phyloP scores from a whole-genome alignment of 2,797 vertebrate genomes.

The Macropus fuliginosus region DNA sequence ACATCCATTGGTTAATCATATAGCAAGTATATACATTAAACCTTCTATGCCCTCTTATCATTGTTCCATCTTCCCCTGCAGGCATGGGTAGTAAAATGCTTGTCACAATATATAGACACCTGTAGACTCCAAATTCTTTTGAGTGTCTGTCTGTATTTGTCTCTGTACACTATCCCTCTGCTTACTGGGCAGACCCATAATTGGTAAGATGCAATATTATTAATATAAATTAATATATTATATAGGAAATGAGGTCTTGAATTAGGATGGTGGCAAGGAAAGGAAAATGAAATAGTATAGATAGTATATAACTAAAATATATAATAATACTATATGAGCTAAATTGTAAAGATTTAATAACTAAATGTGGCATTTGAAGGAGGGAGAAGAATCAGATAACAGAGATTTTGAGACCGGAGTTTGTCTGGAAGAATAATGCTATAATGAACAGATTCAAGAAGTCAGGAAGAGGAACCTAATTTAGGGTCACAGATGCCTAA shows the following conservation, averaged over 20 bases:
- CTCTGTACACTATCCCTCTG: background rate
- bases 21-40: background rate
- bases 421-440: background rate
- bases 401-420: background rate
- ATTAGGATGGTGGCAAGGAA: background rate
- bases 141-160: background rate
- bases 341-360: constrained; percentile 26
- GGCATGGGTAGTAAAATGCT: background rate
- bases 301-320: background rate
- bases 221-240: too few species aligned
- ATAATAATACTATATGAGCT: background rate
- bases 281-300: background rate
- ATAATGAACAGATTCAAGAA: background rate
- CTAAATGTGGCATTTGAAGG: constrained; percentile 15
- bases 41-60: background rate
- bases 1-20: background rate
- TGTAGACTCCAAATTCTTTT: background rate
- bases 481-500: background rate
- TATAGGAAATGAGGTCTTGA: background rate
- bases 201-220: background rate
- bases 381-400: constrained; percentile 22
- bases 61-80: background rate
- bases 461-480: constrained; percentile 2
- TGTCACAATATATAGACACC: background rate
- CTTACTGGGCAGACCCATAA: background rate